Base-by-base conservation (phyloP, 2,888 invertebrate species). In the Seira ritae region DNA sequence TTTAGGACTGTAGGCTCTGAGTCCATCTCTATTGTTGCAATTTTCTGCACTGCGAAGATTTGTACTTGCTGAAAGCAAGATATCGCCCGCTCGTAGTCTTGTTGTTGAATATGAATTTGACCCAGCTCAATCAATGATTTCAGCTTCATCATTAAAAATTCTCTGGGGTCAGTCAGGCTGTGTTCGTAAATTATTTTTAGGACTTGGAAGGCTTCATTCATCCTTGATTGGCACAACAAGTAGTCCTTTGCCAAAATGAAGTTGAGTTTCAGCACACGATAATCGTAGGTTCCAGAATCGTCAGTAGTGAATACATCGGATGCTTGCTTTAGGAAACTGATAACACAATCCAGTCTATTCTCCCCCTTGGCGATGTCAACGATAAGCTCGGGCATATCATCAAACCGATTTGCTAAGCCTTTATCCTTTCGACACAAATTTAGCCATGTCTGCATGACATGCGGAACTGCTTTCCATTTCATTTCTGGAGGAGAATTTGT, bases 1-100 rank as follows among this genome's bases (percentile, higher is more conserved):
- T 50, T 42, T 1, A 79, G 55, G 6, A 72, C 79, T 3, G 67
- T 71, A 17, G 71, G 78, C 31, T 78, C 78, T 0, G 78, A 78
- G 31, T 78, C 78, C 66, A 78, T 24, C 42, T 78, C 20, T 0
- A 78, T 24, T 3, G 37, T 42, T 1, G 71, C 62, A 2, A 78
- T 78, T n/a, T 78, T 78, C 37, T 78, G 78, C 1, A 78, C 78
- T 17, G 78, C 62, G n/a, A 71, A 71, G 1, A 78, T 55, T 66
- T 78, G 78, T 2, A 72, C 78, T 23, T 78, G 78, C 50, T 78
- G 78, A n/a, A 65, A 78, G n/a, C 71, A 78, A 17, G 71, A 71
- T 19, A 78, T 66, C 1, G 78, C 70, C 24, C 71, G 71, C 12
- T 78, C 71, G 20, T 71, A 79, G 8, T 72, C 79, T 66, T 72